phyloP scores from a whole-genome alignment of 2,797 vertebrate genomes.

The Coccyzus lansbergi region DNA sequence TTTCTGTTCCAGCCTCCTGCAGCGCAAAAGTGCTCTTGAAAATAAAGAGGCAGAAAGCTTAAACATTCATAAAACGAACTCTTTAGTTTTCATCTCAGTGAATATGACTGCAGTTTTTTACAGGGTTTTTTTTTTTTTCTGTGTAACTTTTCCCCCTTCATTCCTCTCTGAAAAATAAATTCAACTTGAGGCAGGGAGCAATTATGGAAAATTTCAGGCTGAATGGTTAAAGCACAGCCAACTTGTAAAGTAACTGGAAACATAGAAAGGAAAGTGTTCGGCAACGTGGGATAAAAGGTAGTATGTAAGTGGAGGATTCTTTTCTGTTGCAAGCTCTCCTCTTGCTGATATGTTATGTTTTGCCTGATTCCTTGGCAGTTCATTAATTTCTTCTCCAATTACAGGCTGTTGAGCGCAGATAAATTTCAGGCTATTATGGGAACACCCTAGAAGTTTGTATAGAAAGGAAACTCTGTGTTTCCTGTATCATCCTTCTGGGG shows the following conservation, averaged over 20 bases:
- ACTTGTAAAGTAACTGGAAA: conserved; percentile 31
- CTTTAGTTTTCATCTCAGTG: neutral
- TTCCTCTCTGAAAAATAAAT: neutral
- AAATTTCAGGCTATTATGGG: conserved; percentile 65
- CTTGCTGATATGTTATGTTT: conserved; percentile 30
- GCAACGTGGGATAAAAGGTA: conserved; percentile 25
- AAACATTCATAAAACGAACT: neutral
- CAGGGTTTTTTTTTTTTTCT: accelerated
- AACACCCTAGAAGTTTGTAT: conserved; percentile 70
- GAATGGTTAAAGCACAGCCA: neutral
- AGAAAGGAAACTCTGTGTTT: conserved; percentile 75
- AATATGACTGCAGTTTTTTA: neutral
- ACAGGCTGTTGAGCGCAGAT: conserved; percentile 58
- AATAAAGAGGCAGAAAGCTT: neutral
- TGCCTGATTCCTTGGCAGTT: conserved; percentile 46
- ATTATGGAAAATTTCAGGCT: conserved; percentile 46
- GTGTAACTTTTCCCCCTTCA: neutral
- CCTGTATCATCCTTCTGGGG: conserved; percentile 79
- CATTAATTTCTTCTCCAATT: conserved; percentile 58
- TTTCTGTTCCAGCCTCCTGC: neutral
- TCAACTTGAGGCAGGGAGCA: neutral
- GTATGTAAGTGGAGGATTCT: neutral
- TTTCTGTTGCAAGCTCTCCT: conserved; percentile 22
- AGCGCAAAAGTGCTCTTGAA: neutral
- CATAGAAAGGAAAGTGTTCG: neutral